A percentile compares a stretch with the other conserved stretches of the same genome.
phyloP scores from a whole-genome alignment of 2,113 vertebrate genomes.

The Coryphaenoides rupestris region DNA sequence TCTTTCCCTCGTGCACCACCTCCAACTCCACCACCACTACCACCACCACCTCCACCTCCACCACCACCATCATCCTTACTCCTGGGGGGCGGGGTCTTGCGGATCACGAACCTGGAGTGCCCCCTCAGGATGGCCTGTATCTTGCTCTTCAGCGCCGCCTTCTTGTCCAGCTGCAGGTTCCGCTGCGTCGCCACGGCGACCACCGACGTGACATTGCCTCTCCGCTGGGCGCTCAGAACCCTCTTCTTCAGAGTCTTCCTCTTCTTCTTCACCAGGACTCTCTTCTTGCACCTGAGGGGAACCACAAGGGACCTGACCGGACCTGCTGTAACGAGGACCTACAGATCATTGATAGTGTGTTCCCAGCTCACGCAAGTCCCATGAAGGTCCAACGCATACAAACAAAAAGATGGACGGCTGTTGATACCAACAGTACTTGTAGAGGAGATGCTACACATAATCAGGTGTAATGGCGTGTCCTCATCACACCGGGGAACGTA shows the following conservation, averaged over 20 bases:
- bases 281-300: slow-evolving; percentile 67
- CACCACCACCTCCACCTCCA: not conserved
- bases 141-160: slow-evolving; percentile 64
- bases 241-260: slow-evolving; percentile 53
- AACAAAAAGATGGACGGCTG: no score
- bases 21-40: not conserved
- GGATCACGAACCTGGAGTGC: slow-evolving; percentile 70
- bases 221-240: slow-evolving; percentile 43
- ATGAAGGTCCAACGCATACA: no score
- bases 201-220: slow-evolving; percentile 45
- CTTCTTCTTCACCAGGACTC: slow-evolving; percentile 52
- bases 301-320: no score
- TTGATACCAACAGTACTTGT: no score
- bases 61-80: not conserved
- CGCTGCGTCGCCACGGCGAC: slow-evolving; percentile 11
- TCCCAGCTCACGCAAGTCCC: not conserved
- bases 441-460: no score
- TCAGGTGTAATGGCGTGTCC: no score
- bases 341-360: no score
- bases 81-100: slow-evolving; percentile 35
- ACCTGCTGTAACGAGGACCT: not conserved
- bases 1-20: not conserved
- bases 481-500: no score
- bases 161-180: slow-evolving; percentile 50
- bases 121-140: slow-evolving; percentile 72